Percentiles rank a stretch among this genome's conserved stretches.
Conservation (phyloP, 1,140 invertebrate genomes). For the Diuraphis noxia region DNA sequence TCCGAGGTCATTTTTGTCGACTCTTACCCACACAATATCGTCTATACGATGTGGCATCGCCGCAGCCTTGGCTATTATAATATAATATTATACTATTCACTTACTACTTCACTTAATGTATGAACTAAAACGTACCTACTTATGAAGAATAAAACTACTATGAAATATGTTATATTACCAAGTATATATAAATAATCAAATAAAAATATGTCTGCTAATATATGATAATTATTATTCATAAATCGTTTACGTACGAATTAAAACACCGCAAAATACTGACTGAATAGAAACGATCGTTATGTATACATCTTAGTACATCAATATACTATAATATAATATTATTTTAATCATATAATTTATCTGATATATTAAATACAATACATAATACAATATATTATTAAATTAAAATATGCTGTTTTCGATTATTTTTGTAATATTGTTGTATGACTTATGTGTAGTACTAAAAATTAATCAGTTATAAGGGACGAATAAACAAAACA, state of each 20-base stretch:
- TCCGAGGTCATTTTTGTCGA: neutral
- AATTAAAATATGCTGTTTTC: neutral
- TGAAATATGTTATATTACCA: too few species aligned
- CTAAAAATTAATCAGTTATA: neutral
- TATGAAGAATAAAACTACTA: neutral
- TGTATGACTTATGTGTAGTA: neutral
- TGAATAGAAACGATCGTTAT: neutral
- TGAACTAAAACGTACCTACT: too few species aligned
- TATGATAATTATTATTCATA: neutral
- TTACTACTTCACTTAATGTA: neutral
- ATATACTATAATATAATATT: neutral
- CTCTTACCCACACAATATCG: neutral
- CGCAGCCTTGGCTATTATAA: neutral
- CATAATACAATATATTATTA: neutral
- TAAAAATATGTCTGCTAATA: neutral
- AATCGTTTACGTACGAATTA: neutral
- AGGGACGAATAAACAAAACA: neutral
- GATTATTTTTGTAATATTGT: neutral
- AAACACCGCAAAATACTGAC: neutral
- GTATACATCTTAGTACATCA: neutral
- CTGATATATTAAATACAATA: neutral
- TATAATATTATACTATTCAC: neutral
- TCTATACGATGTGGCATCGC: neutral
- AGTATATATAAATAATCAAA: too few species aligned
- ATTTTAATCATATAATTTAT: neutral